Evolutionary conservation across 2,888 invertebrate species (phyloP).

Genomic region (Megastigmus dorsalis): DNA sequence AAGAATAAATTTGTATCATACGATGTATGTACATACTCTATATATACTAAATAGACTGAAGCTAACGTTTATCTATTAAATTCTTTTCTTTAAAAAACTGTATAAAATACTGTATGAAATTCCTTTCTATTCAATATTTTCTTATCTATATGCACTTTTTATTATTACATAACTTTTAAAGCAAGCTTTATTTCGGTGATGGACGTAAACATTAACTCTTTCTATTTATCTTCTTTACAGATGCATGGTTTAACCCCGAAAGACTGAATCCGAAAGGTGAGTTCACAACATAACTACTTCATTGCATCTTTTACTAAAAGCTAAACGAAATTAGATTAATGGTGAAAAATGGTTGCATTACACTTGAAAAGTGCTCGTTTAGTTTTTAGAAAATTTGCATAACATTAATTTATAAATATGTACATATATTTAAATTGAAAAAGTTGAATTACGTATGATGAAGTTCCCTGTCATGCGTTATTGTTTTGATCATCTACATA

Average conservation of each 20-base stretch:
- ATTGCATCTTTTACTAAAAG: background rate
- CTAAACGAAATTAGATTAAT: slow-evolving; percentile 13
- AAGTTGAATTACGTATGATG: too few species aligned
- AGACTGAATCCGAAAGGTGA: slow-evolving; percentile 94
- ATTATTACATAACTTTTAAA: slow-evolving; percentile 11
- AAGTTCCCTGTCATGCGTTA: too few species aligned
- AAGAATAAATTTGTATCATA: too few species aligned
- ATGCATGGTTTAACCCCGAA: slow-evolving; percentile 95
- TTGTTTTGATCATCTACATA: too few species aligned
- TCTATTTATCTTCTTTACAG: slow-evolving; percentile 81
- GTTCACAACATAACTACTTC: slow-evolving; percentile 64
- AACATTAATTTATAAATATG: too few species aligned
- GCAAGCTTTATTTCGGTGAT: slow-evolving; percentile 31
- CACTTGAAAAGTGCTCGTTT: too few species aligned
- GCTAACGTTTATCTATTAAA: background rate
- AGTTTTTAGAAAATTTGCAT: too few species aligned
- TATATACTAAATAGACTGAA: slow-evolving; percentile 2
- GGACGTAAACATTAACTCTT: slow-evolving; percentile 62
- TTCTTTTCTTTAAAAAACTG: background rate
- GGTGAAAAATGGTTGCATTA: too few species aligned
- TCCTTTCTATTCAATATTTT: background rate
- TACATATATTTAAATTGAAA: too few species aligned
- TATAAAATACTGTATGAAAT: background rate
- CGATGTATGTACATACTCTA: background rate
- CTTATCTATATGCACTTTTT: background rate